Base-by-base conservation (phyloP, 2,113 vertebrate species). In the Nansenia antarctica region DNA sequence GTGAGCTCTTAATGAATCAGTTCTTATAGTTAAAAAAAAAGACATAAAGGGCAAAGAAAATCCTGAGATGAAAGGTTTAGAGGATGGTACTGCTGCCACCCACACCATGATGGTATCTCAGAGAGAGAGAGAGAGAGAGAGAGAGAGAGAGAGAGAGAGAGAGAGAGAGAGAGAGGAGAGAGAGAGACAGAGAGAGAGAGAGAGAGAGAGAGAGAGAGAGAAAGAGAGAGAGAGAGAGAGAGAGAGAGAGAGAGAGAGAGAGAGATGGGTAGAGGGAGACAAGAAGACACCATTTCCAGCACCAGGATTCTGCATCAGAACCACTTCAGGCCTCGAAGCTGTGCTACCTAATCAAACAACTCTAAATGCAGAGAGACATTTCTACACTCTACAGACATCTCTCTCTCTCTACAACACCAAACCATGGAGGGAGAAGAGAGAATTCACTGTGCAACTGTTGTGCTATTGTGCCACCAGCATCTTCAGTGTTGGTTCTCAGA, bases 261-360 rank as follows among this genome's bases (percentile, higher is more conserved):
- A 18, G 15, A 8, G 3, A n/a, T 3, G 18, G 15, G 3, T 42
- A 42, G 39, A 42, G 18, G 39, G 39, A 3, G 9, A 42, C 3
- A 42, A 6, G 2, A 42, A 42, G 3, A 15, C 35, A 5, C 11
- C 35, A 5, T 37, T 0, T 0, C 15, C n/a, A 1, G 42, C 42
- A 47, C 42, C 5, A 1, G 15, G 42, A 47, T 14, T 18, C 42
- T 47, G 42, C 14, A 49, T 49, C 45, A 49, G n/a, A 49, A 9
- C 45, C 45, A 0, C 24, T 30, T 3, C 34, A 67, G 57, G 59
- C 52, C 57, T 57, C 2, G 0, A 26, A 77, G 69, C 58, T 20
- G 63, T 73, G n/a, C 31, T 54, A 12, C 64, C 80, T 76, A 52
- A 71, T 74, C 68, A 31, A 78, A 64, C 47, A n/a, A n/a, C 24